Evolutionary conservation across 2,113 vertebrate genomes (phyloP).

Genomic region (Bombycilla garrulus): DNA sequence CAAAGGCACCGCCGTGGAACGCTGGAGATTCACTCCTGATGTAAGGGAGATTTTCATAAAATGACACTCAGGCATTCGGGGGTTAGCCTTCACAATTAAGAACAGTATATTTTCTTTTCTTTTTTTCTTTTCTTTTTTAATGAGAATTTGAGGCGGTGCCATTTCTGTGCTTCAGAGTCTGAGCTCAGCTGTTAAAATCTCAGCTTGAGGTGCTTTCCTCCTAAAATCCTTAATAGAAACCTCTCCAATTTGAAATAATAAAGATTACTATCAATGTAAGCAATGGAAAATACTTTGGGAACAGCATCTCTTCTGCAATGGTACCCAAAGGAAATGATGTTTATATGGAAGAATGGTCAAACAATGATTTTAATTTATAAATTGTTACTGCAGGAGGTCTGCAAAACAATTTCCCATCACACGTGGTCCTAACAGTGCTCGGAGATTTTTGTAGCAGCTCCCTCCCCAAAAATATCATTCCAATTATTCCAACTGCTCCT

Average conservation of each 20-base stretch:
- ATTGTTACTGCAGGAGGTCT: neutral
- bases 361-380: accelerated
- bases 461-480: neutral
- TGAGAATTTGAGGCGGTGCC: neutral
- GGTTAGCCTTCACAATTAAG: conserved; percentile 8
- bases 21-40: neutral
- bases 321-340: neutral
- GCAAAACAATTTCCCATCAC: neutral
- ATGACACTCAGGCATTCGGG: conserved; percentile 3
- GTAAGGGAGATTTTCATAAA: conserved; percentile 40
- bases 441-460: neutral
- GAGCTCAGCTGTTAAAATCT: neutral
- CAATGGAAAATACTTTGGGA: neutral
- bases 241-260: neutral
- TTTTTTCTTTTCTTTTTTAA: neutral
- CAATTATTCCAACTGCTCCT: neutral
- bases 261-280: neutral
- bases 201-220: neutral
- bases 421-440: neutral
- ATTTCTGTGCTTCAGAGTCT: neutral
- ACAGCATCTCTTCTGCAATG: neutral
- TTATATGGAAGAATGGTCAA: neutral
- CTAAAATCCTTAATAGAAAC: neutral
- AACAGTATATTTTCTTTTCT: neutral
- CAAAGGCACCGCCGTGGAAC: conserved; percentile 11